Percentiles rank a stretch among this genome's conserved stretches.
These are phyloP conservation scores for Mus spicilegus DNA, from an alignment of 2,113 vertebrate species.

Conservation along the genomic window DNA sequence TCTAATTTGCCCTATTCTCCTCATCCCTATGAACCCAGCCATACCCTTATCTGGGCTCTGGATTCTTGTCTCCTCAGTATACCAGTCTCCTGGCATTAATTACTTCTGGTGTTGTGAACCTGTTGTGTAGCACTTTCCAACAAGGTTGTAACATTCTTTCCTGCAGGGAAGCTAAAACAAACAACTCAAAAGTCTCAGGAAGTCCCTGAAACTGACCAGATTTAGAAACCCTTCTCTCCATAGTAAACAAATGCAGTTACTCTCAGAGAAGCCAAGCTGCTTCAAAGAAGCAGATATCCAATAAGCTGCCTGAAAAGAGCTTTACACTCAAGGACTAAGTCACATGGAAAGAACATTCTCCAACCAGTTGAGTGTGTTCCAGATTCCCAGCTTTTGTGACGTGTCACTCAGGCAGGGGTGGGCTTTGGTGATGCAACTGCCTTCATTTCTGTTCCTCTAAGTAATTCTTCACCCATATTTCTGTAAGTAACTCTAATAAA, in stretches of 20 bases:
- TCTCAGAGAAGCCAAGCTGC: background rate
- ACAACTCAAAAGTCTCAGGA: background rate
- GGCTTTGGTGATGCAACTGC: background rate
- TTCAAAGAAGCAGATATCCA: background rate
- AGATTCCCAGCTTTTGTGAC: background rate
- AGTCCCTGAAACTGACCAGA: background rate
- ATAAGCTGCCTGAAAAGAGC: background rate
- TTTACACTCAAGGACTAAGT: background rate
- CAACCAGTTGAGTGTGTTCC: background rate
- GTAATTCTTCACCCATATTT: background rate
- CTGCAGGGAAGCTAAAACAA: background rate
- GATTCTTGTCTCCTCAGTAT: background rate
- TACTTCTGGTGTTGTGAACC: background rate
- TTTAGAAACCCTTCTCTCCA: background rate
- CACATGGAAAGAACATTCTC: background rate
- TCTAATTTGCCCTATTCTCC: background rate
- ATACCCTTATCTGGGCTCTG: background rate
- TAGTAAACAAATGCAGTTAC: background rate
- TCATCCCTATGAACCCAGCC: background rate
- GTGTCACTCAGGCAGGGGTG: background rate
- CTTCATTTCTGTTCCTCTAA: background rate
- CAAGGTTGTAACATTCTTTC: background rate
- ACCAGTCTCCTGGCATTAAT: background rate
- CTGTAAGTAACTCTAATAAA: background rate
- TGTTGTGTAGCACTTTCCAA: background rate